A percentile compares a stretch with the other conserved stretches of the same genome.
Conservation (phyloP, 1,140 invertebrate genomes). For the Caenorhabditis elegans region DNA sequence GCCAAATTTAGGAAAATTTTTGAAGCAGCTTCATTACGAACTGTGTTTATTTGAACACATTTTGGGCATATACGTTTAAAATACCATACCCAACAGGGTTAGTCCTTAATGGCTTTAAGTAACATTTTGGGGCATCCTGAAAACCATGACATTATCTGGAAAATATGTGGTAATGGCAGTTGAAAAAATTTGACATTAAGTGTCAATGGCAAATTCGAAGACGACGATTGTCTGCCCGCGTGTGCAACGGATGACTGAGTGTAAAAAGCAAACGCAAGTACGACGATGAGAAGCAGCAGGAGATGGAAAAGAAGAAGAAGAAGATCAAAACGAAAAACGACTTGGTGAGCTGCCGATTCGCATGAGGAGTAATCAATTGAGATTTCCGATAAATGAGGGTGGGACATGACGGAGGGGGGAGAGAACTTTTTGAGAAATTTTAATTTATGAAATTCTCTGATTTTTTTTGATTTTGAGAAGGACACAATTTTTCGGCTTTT, state of each 20-base stretch:
- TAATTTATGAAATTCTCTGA: no score
- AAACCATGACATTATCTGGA: no score
- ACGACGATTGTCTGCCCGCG: background rate
- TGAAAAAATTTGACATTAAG: background rate
- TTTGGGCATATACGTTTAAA: no score
- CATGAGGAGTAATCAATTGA: conserved; percentile 23
- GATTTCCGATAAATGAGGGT: background rate
- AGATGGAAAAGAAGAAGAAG: background rate
- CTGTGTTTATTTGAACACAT: no score
- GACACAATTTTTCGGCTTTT: no score
- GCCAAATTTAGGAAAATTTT: no score
- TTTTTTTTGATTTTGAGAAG: no score
- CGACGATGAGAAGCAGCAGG: conserved; percentile 21
- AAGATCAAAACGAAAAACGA: conserved; percentile 30
- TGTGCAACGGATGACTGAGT: conserved; percentile 4
- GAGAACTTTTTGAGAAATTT: background rate
- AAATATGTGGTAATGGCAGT: background rate
- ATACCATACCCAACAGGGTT: no score
- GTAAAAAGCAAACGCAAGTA: conserved; percentile 24
- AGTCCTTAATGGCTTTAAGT: no score
- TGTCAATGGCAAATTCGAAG: conserved; percentile 22
- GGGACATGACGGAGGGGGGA: no score
- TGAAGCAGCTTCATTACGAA: no score
- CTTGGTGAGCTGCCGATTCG: conserved; percentile 19
- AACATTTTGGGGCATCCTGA: no score